Percentiles rank a stretch among this genome's conserved stretches.
Conservation (phyloP, 2,797 vertebrate species). For the Botia kubotai region DNA sequence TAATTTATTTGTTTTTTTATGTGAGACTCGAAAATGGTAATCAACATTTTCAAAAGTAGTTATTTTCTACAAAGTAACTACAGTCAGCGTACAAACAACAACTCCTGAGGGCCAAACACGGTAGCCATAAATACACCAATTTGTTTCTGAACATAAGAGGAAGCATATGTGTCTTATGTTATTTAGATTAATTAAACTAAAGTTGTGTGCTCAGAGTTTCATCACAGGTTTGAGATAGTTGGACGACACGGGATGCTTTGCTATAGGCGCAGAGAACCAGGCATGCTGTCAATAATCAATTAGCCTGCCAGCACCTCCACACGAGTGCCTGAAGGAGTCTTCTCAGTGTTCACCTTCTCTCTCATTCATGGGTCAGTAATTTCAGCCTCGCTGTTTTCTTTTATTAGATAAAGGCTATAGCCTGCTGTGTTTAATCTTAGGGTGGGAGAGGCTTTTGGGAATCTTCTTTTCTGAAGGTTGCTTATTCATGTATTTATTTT, state of each 20-base stretch:
- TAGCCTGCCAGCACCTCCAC: slow-evolving; percentile 55
- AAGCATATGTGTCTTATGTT: not conserved
- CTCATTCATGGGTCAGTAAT: slow-evolving; percentile 50
- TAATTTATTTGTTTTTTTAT: no score
- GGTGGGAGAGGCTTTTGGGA: not conserved
- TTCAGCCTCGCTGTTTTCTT: slow-evolving; percentile 48
- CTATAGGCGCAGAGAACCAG: slow-evolving; percentile 61
- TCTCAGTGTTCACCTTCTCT: slow-evolving; percentile 45
- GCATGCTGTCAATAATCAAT: slow-evolving; percentile 67
- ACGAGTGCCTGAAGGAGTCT: slow-evolving; percentile 38
- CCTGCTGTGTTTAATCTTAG: slow-evolving; percentile 15
- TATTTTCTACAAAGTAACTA: slow-evolving; percentile 2
- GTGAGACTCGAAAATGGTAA: not conserved
- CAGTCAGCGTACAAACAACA: not conserved
- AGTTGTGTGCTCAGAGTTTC: slow-evolving; percentile 24
- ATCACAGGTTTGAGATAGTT: slow-evolving; percentile 57
- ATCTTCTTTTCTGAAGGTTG: not conserved
- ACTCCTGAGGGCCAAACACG: not conserved
- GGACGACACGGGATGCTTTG: slow-evolving; percentile 53
- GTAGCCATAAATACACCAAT: not conserved
- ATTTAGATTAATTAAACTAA: slow-evolving; percentile 1
- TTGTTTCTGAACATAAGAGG: not conserved
- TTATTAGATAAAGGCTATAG: slow-evolving; percentile 50
- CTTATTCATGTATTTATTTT: not conserved
- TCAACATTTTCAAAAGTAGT: not conserved